These are phyloP conservation scores for Pseudorhombus dupliciocellatus DNA, from an alignment of 2,113 vertebrate species.

Conservation along the genomic window DNA sequence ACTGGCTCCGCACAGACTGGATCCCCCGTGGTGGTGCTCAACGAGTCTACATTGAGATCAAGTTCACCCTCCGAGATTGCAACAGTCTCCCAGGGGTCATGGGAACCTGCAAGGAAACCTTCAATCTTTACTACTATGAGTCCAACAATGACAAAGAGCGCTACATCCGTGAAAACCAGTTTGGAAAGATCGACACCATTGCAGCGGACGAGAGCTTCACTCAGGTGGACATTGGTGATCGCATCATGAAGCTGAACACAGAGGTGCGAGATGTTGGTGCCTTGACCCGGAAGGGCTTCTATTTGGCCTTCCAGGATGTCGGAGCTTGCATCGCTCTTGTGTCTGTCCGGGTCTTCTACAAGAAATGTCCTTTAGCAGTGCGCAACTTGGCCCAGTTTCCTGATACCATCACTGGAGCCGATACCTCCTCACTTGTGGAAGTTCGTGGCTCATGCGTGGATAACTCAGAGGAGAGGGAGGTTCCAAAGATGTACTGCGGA, in stretches of 20 bases:
- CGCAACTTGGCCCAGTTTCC: conserved; percentile 97
- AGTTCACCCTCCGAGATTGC: conserved; percentile 98
- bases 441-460: conserved; percentile 97
- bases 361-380: conserved; percentile 93
- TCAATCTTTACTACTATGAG: conserved; percentile 98
- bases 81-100: conserved; percentile 97
- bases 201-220: conserved; percentile 99
- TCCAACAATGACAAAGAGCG: conserved; percentile 95
- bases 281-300: conserved; percentile 91
- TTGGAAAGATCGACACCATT: conserved; percentile 95
- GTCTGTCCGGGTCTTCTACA: conserved; percentile 96
- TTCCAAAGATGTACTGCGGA: conserved; percentile 99
- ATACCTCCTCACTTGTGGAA: conserved; percentile 97
- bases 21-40: conserved; percentile 94
- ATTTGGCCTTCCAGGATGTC: conserved; percentile 98
- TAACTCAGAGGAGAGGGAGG: conserved; percentile 97
- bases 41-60: conserved; percentile 97
- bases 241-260: conserved; percentile 98
- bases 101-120: conserved; percentile 99
- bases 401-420: conserved; percentile 94
- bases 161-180: conserved; percentile 93
- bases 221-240: conserved; percentile 97
- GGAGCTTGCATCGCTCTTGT: conserved; percentile 97
- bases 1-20: conserved; percentile 99
- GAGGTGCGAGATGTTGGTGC: conserved; percentile 94